Conservation (phyloP, 2,888 invertebrate genomes). For the Metellina segmentata region DNA sequence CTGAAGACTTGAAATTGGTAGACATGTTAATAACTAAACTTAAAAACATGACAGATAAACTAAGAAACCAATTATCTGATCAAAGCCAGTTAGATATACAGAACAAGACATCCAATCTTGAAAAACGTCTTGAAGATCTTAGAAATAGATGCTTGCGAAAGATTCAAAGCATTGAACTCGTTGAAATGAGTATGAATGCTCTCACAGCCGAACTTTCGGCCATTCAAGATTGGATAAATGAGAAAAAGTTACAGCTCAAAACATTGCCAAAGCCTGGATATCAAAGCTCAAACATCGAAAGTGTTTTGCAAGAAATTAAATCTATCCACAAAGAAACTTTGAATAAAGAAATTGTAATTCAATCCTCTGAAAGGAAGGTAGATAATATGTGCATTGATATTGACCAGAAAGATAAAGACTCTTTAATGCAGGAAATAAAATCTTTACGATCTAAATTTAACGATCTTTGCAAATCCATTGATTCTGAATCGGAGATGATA, state of each 20-base stretch:
- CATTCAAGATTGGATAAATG: constrained; percentile 89
- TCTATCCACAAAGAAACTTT: constrained; percentile 88
- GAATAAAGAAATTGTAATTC: constrained; percentile 90
- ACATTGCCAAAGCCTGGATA: constrained; percentile 86
- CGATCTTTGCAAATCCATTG: constrained; percentile 87
- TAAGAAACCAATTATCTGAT: constrained; percentile 83
- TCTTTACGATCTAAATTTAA: constrained; percentile 89
- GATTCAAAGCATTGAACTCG: constrained; percentile 89
- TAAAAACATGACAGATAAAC: constrained; percentile 76
- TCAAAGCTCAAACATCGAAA: constrained; percentile 86
- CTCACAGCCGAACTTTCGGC: constrained; percentile 90
- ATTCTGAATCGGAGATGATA: constrained; percentile 88
- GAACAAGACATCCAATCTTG: constrained; percentile 83
- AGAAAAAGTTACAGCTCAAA: constrained; percentile 84
- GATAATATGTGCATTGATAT: constrained; percentile 90
- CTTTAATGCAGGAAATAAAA: constrained; percentile 88
- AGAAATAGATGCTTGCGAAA: constrained; percentile 92
- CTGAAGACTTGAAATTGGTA: constrained; percentile 60
- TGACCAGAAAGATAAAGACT: constrained; percentile 82
- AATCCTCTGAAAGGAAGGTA: constrained; percentile 91
- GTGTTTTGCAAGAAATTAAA: constrained; percentile 64
- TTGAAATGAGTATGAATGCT: constrained; percentile 90
- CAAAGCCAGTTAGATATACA: constrained; percentile 82
- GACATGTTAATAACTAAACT: constrained; percentile 68
- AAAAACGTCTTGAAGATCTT: constrained; percentile 91